phyloP scores from a whole-genome alignment of 1,140 invertebrate species.

The Proctacanthus coquilletti region DNA sequence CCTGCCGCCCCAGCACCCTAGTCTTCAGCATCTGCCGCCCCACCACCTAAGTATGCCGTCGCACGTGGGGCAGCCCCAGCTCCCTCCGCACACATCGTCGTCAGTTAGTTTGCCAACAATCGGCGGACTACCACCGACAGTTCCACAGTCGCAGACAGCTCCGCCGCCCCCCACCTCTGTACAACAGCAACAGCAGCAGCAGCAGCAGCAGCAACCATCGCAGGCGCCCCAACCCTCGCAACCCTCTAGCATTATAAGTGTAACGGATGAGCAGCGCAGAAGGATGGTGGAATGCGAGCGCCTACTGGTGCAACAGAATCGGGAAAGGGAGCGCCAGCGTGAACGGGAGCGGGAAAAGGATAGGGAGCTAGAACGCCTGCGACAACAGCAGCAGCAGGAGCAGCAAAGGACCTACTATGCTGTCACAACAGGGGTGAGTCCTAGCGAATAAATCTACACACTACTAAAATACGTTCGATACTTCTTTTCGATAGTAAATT shows the following conservation, averaged over 20 bases:
- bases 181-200: neutral
- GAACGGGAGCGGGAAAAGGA: constrained; percentile 16
- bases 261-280: constrained; percentile 4
- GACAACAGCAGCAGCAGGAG: constrained; percentile 12
- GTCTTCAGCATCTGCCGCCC: neutral
- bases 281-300: constrained; percentile 14
- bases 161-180: neutral
- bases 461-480: too few relatives aligned
- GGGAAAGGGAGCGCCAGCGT: constrained; percentile 6
- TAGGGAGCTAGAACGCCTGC: neutral
- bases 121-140: neutral
- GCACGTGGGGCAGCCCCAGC: neutral
- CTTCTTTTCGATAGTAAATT: too few relatives aligned
- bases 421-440: neutral
- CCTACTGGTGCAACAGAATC: constrained; percentile 9
- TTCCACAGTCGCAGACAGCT: neutral
- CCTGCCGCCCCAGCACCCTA: neutral
- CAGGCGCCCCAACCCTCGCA: neutral
- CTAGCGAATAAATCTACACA: too few relatives aligned
- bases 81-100: neutral
- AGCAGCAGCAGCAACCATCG: neutral
- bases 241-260: neutral
- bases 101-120: constrained; percentile 1
- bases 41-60: neutral
- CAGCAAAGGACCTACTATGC: constrained; percentile 18